Evolutionary conservation across 2,113 vertebrate species (phyloP).

Genomic region (Campylorhamphus procurvoides): DNA sequence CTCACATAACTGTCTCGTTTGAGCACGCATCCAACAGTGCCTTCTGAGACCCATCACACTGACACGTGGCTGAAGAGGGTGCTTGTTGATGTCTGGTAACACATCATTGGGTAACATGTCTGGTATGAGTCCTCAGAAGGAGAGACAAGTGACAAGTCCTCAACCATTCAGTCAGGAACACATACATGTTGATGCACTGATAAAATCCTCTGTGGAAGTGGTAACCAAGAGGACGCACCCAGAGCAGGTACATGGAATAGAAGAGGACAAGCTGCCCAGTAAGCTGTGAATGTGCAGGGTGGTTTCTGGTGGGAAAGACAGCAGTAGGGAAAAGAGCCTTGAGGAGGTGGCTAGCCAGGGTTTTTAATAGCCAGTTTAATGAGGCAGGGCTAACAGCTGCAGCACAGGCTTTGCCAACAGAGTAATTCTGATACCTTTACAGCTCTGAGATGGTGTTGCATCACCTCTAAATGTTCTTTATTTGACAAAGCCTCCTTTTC

Average conservation of each 20-base stretch:
- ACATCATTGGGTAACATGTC: not conserved
- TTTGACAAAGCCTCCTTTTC: not conserved
- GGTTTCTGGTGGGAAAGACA: not conserved
- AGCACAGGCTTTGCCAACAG: not conserved
- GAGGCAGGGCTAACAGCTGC: not conserved
- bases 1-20: not conserved
- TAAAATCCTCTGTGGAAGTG: not conserved
- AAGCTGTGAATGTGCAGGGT: not conserved
- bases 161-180: not conserved
- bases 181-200: not conserved
- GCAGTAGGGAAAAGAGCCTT: not conserved
- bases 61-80: accelerated
- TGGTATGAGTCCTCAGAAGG: not conserved
- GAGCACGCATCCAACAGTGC: not conserved
- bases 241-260: not conserved
- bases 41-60: not conserved
- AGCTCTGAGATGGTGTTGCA: not conserved
- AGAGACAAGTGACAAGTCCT: not conserved
- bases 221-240: not conserved
- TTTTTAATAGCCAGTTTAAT: not conserved
- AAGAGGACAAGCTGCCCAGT: not conserved
- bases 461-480: not conserved
- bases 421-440: not conserved
- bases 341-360: not conserved
- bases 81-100: not conserved